Evolutionary conservation across 2,888 invertebrate species (phyloP).

Genomic region (Anaspis maculata): DNA sequence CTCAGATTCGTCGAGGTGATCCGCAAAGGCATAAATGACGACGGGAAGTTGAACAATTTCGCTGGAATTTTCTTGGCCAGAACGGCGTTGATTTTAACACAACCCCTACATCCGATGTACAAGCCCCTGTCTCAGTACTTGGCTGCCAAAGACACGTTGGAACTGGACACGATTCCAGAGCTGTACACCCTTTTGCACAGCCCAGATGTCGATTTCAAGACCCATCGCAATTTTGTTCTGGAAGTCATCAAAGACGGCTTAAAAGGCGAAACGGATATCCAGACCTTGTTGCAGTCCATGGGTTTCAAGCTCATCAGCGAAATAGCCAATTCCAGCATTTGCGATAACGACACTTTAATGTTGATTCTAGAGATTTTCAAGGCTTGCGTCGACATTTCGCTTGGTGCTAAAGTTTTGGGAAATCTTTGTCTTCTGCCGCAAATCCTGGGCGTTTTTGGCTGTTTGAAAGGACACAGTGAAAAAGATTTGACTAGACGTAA

Average conservation of each 20-base stretch:
- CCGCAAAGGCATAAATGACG: constrained; percentile 47
- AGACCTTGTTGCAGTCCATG: constrained; percentile 62
- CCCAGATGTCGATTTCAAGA: constrained; percentile 58
- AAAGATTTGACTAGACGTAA: background rate
- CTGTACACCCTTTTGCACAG: constrained; percentile 79
- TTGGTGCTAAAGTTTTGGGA: constrained; percentile 57
- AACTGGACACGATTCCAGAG: constrained; percentile 77
- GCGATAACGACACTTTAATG: constrained; percentile 55
- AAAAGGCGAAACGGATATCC: constrained; percentile 65
- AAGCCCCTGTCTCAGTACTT: constrained; percentile 50
- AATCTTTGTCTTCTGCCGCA: constrained; percentile 51
- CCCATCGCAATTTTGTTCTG: constrained; percentile 69
- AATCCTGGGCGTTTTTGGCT: constrained; percentile 1
- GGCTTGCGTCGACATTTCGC: constrained; percentile 54
- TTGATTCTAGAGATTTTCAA: constrained; percentile 58
- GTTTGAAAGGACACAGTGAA: background rate
- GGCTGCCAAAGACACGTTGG: constrained; percentile 57
- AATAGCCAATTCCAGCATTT: constrained; percentile 55
- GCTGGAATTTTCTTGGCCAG: constrained; percentile 62
- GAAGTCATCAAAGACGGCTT: constrained; percentile 69
- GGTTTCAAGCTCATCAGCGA: constrained; percentile 71
- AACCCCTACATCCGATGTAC: constrained; percentile 70
- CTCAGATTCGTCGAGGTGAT: constrained; percentile 60
- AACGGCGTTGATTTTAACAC: constrained; percentile 60
- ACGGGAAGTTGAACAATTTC: constrained; percentile 37